Evolutionary conservation across 2,797 vertebrate genomes (phyloP).

Genomic region (Sarcophilus harrisii): DNA sequence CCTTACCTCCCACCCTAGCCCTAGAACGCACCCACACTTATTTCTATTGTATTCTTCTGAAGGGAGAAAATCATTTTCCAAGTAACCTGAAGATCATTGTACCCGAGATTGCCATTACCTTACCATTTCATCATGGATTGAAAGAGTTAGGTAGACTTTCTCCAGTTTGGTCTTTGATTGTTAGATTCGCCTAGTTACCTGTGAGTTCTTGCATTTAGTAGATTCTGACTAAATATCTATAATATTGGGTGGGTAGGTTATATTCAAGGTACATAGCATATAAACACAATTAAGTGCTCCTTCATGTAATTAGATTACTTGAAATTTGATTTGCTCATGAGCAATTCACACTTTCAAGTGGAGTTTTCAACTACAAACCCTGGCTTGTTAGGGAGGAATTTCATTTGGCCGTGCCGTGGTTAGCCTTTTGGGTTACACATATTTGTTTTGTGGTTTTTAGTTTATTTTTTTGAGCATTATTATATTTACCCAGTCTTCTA

Average conservation of each 20-base stretch:
- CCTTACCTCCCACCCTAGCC: conserved; percentile 48
- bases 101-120: background rate
- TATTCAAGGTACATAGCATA: background rate
- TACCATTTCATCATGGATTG: background rate
- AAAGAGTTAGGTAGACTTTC: background rate
- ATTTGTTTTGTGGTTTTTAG: conserved; percentile 76
- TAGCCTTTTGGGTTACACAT: conserved; percentile 63
- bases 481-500: conserved; percentile 63
- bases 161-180: background rate
- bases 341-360: conserved; percentile 42
- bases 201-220: background rate
- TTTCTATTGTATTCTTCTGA: conserved; percentile 47
- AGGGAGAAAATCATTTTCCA: conserved; percentile 44
- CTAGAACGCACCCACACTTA: background rate
- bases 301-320: background rate
- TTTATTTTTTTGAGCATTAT: conserved; percentile 70
- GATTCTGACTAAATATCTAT: background rate
- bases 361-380: conserved; percentile 53
- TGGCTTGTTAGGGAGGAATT: conserved; percentile 74
- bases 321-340: conserved; percentile 32
- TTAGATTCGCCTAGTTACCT: background rate
- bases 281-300: background rate
- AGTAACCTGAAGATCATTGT: conserved; percentile 58
- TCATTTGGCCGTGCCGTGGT: conserved; percentile 68
- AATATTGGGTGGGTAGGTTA: background rate